These are phyloP conservation scores for Nycticryphes semicollaris DNA, from an alignment of 2,113 vertebrate species.

Conservation along the genomic window DNA sequence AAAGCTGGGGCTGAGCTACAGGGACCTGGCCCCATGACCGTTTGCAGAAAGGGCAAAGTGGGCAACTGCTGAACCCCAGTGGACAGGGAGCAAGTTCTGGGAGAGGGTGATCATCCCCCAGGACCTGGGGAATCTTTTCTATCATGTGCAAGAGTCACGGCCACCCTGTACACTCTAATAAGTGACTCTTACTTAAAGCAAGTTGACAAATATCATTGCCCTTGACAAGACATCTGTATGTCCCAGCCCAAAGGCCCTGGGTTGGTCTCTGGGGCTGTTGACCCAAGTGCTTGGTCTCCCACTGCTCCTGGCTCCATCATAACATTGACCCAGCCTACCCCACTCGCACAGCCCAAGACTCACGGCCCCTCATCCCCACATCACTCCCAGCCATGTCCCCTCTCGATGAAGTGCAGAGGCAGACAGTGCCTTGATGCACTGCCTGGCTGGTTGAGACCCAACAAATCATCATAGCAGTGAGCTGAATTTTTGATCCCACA, in stretches of 20 bases:
- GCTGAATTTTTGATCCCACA: neutral
- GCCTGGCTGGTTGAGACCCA: accelerated
- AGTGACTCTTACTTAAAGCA: neutral
- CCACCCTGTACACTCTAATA: neutral
- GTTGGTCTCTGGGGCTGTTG: neutral
- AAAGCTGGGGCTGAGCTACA: neutral
- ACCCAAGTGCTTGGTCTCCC: accelerated
- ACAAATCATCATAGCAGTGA: neutral
- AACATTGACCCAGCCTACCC: neutral
- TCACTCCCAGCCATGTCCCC: accelerated
- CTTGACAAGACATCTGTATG: accelerated
- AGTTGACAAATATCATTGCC: neutral
- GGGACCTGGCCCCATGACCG: neutral
- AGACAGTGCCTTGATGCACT: neutral
- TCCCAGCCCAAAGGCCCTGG: neutral
- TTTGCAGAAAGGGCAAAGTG: neutral
- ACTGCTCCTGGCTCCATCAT: neutral
- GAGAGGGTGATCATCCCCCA: neutral
- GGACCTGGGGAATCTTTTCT: neutral
- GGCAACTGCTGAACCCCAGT: neutral
- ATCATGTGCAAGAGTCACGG: accelerated
- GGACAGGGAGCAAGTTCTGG: neutral
- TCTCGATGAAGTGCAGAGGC: accelerated
- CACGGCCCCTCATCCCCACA: accelerated
- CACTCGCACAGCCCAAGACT: accelerated